These are phyloP conservation scores for Centroberyx gerrardi DNA, from an alignment of 2,797 vertebrate genomes.

Conservation along the genomic window DNA sequence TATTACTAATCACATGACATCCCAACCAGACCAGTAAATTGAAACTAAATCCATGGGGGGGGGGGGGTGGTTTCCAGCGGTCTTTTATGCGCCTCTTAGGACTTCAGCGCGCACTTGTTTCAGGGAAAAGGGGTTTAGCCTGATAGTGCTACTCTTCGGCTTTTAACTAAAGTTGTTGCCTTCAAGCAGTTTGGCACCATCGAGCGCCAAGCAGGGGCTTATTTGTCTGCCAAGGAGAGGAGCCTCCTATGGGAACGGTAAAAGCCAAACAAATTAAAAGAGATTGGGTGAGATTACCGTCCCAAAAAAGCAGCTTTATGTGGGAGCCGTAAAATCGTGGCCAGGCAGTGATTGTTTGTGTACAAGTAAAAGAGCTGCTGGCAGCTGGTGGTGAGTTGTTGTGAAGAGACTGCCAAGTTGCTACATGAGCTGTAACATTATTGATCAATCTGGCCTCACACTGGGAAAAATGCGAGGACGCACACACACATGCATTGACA, in stretches of 20 bases:
- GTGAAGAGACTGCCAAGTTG: constrained; percentile 45
- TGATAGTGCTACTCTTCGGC: constrained; percentile 16
- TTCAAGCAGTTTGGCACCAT: constrained; percentile 56
- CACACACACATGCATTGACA: neutral
- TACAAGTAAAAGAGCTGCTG: constrained; percentile 49
- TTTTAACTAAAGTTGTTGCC: constrained; percentile 50
- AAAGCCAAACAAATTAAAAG: constrained; percentile 76
- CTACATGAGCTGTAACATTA: constrained; percentile 45
- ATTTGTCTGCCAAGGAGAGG: constrained; percentile 67
- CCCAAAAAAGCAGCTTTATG: constrained; percentile 60
- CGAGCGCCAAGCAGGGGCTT: constrained; percentile 32
- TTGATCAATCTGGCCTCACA: constrained; percentile 43
- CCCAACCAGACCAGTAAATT: constrained; percentile 38
- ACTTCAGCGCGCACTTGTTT: constrained; percentile 35
- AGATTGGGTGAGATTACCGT: constrained; percentile 60
- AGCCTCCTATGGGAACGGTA: constrained; percentile 61
- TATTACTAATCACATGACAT: constrained; percentile 47
- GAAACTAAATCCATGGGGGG: constrained; percentile 63
- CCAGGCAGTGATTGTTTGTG: constrained; percentile 58
- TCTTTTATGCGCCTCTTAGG: constrained; percentile 4
- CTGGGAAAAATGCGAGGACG: neutral
- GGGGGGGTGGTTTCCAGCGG: constrained; percentile 41
- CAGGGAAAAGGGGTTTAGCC: constrained; percentile 45
- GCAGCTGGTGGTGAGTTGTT: constrained; percentile 51
- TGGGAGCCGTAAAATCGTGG: constrained; percentile 53